These are phyloP conservation scores for Peromyscus maniculatus DNA, from an alignment of 2,113 vertebrate species.

Conservation along the genomic window DNA sequence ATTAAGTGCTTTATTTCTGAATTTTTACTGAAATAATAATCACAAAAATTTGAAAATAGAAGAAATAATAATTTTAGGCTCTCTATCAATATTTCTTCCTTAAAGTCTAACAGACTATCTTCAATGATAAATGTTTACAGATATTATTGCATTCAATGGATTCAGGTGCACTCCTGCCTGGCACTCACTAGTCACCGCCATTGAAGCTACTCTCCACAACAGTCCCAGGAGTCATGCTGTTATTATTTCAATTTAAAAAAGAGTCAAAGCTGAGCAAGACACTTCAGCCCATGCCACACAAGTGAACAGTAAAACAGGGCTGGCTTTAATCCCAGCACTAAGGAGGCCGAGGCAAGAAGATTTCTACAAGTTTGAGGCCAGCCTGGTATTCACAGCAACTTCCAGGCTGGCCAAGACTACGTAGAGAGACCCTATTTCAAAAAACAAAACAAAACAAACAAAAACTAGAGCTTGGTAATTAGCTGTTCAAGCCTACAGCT, in stretches of 20 bases:
- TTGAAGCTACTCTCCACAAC: background rate
- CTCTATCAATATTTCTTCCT: background rate
- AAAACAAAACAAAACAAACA: background rate
- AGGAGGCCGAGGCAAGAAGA: background rate
- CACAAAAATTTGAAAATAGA: slow-evolving; percentile 41
- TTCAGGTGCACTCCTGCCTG: background rate
- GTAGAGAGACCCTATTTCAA: background rate
- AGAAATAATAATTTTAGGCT: background rate
- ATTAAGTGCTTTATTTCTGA: slow-evolving; percentile 9
- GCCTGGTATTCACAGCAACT: background rate
- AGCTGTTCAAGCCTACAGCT: background rate
- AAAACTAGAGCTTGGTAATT: background rate
- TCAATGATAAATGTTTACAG: background rate
- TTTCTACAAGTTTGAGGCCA: background rate
- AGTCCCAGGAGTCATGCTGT: background rate
- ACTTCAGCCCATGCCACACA: background rate
- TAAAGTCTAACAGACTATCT: slow-evolving; percentile 12
- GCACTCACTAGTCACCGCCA: background rate
- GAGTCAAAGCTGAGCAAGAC: background rate
- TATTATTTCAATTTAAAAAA: background rate
- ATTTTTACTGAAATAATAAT: slow-evolving; percentile 54
- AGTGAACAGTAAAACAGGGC: background rate
- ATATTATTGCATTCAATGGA: background rate
- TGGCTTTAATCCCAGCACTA: background rate
- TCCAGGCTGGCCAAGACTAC: background rate